These are phyloP conservation scores for Tethya wilhelma DNA, from an alignment of 37 sponge, comb jelly and placozoan species.

Conservation along the genomic window DNA sequence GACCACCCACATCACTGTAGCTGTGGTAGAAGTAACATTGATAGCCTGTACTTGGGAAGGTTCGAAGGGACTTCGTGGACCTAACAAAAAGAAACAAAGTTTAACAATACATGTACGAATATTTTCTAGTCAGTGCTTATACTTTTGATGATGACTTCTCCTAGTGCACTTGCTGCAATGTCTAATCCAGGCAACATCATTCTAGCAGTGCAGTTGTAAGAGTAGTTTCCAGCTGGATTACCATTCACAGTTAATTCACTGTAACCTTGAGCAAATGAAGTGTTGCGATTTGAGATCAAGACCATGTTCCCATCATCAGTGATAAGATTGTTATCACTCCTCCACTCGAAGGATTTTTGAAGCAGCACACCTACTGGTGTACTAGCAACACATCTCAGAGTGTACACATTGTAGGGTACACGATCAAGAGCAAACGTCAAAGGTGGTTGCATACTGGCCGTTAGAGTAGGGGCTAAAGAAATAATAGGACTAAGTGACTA, in stretches of 20 bases:
- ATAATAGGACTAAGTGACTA: not conserved
- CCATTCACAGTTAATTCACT: slow-evolving; percentile 4
- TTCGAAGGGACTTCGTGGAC: slow-evolving; percentile 5
- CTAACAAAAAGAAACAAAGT: not conserved
- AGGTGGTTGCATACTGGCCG: not conserved
- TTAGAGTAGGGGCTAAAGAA: not conserved
- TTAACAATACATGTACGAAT: not conserved
- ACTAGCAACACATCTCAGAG: slow-evolving; percentile 1
- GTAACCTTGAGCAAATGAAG: not conserved
- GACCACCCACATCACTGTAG: slow-evolving; percentile 10
- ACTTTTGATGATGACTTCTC: not conserved
- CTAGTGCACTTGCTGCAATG: not conserved
- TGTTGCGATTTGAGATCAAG: not conserved
- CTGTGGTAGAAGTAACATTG: slow-evolving; percentile 21
- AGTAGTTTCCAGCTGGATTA: not conserved
- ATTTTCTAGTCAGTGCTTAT: not conserved
- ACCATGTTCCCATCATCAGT: not conserved
- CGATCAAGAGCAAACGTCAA: not conserved
- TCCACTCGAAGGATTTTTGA: slow-evolving; percentile 4
- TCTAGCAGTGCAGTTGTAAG: slow-evolving; percentile 9
- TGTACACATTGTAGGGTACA: not conserved
- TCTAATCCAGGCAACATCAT: slow-evolving; percentile 12
- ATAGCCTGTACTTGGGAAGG: not conserved
- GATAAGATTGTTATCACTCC: not conserved
- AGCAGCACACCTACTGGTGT: not conserved